phyloP scores from a whole-genome alignment of 2,113 vertebrate genomes.

The Montifringilla adamsi region DNA sequence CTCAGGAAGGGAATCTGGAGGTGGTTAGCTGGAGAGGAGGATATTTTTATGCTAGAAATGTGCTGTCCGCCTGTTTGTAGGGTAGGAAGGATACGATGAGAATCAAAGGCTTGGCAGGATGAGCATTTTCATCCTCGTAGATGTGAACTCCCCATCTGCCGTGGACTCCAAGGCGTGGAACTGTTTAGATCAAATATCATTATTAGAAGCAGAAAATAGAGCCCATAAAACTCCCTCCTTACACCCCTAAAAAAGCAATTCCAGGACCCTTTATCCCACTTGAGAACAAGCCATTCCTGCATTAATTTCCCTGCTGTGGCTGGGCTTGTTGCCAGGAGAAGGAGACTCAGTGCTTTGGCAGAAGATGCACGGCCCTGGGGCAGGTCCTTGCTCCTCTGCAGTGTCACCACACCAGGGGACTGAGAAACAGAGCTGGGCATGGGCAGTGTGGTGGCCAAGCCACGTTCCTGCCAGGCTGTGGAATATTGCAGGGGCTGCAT shows the following conservation, averaged over 20 bases:
- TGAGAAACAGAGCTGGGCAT: background rate
- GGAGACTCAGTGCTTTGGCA: background rate
- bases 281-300: background rate
- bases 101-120: slow-evolving; percentile 57
- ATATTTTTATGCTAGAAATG: slow-evolving; percentile 46
- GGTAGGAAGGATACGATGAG: slow-evolving; percentile 8
- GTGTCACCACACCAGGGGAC: background rate
- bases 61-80: slow-evolving; percentile 39
- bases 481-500: background rate
- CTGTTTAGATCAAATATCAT: background rate
- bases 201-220: slow-evolving; percentile 51
- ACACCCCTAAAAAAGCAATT: background rate
- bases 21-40: slow-evolving; percentile 34
- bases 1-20: slow-evolving; percentile 47
- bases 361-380: background rate
- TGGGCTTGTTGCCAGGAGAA: background rate
- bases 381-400: background rate
- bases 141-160: slow-evolving; percentile 31
- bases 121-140: background rate
- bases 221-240: slow-evolving; percentile 32
- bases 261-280: background rate
- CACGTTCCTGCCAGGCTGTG: rapidly evolving
- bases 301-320: background rate
- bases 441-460: background rate
- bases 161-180: background rate